Conservation (phyloP, 1,140 invertebrate species). For the Drosophila seguyi region DNA sequence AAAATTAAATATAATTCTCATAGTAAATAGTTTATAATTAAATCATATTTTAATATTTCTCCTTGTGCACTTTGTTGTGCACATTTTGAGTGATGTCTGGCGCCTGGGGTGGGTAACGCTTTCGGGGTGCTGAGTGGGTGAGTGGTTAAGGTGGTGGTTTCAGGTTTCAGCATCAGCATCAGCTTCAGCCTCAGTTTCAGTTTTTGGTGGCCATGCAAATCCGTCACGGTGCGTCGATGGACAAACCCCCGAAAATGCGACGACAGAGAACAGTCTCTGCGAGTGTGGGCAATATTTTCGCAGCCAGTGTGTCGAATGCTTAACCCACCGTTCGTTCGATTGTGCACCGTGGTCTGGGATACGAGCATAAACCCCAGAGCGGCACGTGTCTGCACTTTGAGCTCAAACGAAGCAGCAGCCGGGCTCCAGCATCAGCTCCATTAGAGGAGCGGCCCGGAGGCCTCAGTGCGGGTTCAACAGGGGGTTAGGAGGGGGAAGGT, state of each 20-base stretch:
- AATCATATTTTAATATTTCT: slow-evolving; percentile 1
- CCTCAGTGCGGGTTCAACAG: not conserved
- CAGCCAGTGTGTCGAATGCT: slow-evolving; percentile 55
- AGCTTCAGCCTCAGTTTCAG: slow-evolving; percentile 2
- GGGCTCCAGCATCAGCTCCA: slow-evolving; percentile 32
- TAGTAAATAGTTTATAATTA: not conserved
- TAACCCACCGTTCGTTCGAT: slow-evolving; percentile 22
- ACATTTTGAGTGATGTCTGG: slow-evolving; percentile 80
- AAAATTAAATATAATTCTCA: not conserved
- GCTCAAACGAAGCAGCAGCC: slow-evolving; percentile 66
- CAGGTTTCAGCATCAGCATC: slow-evolving; percentile 15
- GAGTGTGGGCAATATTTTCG: slow-evolving; percentile 55
- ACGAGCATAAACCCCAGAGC: slow-evolving; percentile 15
- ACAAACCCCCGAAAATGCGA: slow-evolving; percentile 63
- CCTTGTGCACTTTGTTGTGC: slow-evolving; percentile 54
- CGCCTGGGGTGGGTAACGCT: slow-evolving; percentile 12
- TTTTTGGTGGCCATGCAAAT: slow-evolving; percentile 66
- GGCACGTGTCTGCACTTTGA: slow-evolving; percentile 82
- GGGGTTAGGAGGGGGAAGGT: not conserved
- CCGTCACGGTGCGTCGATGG: slow-evolving; percentile 66
- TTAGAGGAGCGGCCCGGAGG: slow-evolving; percentile 25
- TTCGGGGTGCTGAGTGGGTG: slow-evolving; percentile 44
- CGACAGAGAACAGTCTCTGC: slow-evolving; percentile 30
- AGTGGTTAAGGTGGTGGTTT: slow-evolving; percentile 41
- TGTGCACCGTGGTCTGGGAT: slow-evolving; percentile 14